These are phyloP conservation scores for Porites lobata DNA, from an alignment of 92 coral and sea anemone genomes.

Conservation along the genomic window DNA sequence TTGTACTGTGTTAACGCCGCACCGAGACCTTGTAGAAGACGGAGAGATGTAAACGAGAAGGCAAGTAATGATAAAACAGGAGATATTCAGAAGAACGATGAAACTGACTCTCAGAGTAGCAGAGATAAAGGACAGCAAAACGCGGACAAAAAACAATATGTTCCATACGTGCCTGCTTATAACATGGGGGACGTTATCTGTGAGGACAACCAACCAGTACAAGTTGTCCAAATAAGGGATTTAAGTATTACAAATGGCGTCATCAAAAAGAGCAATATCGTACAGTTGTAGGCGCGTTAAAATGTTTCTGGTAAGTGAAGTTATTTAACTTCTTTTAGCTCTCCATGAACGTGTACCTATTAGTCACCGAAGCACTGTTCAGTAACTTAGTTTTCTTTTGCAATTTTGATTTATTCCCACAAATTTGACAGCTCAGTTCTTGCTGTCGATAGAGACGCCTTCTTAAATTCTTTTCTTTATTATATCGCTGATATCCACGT, in stretches of 20 bases:
- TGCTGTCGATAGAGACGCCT: too few relatives aligned
- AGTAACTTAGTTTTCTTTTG: too few relatives aligned
- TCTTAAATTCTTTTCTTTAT: too few relatives aligned
- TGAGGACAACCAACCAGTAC: slow-evolving; percentile 74
- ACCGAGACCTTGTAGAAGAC: slow-evolving; percentile 42
- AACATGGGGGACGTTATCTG: slow-evolving; percentile 49
- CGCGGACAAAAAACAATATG: slow-evolving; percentile 62
- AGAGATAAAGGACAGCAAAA: slow-evolving; percentile 31
- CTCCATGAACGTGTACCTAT: not conserved
- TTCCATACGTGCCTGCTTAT: slow-evolving; percentile 45
- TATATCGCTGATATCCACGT: not conserved
- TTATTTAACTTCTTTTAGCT: not conserved
- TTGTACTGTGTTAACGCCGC: slow-evolving; percentile 37
- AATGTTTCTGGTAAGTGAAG: slow-evolving; percentile 28
- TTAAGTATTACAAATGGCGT: slow-evolving; percentile 79
- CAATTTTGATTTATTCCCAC: too few relatives aligned
- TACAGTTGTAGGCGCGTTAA: slow-evolving; percentile 53
- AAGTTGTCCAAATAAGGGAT: slow-evolving; percentile 76
- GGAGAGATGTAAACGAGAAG: slow-evolving; percentile 51
- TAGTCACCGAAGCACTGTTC: not conserved
- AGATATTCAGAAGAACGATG: slow-evolving; percentile 7
- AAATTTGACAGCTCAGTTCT: too few relatives aligned
- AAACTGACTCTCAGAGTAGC: slow-evolving; percentile 3
- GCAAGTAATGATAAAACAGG: slow-evolving; percentile 30
- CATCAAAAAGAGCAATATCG: slow-evolving; percentile 61